Percentiles rank a stretch among this genome's conserved stretches.
Conservation (phyloP, 30 jellyfish, hydroid and myxozoan species). For the Turritopsis dohrnii region DNA sequence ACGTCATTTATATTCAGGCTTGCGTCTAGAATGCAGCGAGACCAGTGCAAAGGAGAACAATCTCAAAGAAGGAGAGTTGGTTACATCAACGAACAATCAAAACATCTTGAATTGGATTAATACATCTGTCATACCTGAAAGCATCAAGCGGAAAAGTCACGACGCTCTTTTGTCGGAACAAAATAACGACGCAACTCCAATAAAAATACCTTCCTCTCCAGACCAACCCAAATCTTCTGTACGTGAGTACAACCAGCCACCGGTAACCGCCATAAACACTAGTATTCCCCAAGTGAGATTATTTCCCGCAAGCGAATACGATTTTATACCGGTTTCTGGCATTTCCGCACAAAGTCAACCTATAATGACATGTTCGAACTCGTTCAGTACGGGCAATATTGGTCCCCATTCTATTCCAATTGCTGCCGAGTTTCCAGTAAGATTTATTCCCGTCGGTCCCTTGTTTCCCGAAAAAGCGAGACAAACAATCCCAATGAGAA, state of each 20-base stretch:
- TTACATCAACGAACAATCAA: neutral
- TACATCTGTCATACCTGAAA: constrained; percentile 15
- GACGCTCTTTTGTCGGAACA: neutral
- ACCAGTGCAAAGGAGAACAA: neutral
- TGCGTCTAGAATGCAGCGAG: neutral
- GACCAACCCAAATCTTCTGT: neutral
- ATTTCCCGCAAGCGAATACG: constrained; percentile 2
- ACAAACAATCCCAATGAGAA: neutral
- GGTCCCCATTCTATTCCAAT: neutral
- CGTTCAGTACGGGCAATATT: neutral
- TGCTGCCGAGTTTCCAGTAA: neutral
- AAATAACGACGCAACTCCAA: neutral
- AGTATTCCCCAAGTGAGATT: neutral
- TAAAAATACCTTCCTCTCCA: neutral
- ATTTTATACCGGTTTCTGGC: neutral
- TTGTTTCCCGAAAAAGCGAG: neutral
- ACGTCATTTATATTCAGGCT: neutral
- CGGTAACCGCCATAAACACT: neutral
- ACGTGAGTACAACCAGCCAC: neutral
- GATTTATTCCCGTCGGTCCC: neutral
- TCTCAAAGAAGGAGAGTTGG: neutral
- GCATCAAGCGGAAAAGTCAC: neutral
- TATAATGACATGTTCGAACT: neutral
- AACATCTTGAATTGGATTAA: neutral
- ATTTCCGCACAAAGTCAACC: neutral